Evolutionary conservation across 1,140 invertebrate species (phyloP).

Genomic region (Nautilus pompilius): DNA sequence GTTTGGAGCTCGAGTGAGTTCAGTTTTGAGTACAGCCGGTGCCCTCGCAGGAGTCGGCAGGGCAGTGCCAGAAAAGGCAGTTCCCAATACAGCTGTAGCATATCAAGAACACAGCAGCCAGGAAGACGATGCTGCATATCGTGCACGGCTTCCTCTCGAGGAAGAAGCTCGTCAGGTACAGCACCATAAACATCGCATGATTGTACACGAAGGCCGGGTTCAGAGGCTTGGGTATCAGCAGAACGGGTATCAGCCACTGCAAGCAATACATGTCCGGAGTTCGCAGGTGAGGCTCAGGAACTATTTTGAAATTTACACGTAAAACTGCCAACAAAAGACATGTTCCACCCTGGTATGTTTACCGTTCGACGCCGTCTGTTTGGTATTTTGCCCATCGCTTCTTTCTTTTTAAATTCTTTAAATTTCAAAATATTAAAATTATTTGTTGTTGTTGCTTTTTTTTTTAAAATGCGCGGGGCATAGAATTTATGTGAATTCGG

Average conservation of each 20-base stretch:
- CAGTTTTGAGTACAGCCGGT: constrained; percentile 17
- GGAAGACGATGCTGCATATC: constrained; percentile 89
- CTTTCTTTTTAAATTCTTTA: too few species aligned
- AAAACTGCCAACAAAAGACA: too few species aligned
- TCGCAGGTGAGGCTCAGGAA: too few species aligned
- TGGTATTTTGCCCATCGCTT: too few species aligned
- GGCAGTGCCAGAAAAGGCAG: constrained; percentile 79
- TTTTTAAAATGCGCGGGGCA: too few species aligned
- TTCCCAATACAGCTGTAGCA: constrained; percentile 95
- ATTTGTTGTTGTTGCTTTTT: too few species aligned
- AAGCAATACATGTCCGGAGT: constrained; percentile 85
- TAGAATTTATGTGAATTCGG: too few species aligned
- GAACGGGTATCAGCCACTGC: constrained; percentile 95
- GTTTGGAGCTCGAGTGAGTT: too few species aligned
- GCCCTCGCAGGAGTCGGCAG: constrained; percentile 31
- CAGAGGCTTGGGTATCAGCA: constrained; percentile 91
- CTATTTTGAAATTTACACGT: too few species aligned
- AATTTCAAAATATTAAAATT: too few species aligned
- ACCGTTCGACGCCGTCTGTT: too few species aligned
- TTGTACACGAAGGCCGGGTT: constrained; percentile 92
- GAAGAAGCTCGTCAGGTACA: constrained; percentile 86
- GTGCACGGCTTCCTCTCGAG: constrained; percentile 94
- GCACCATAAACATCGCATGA: constrained; percentile 93
- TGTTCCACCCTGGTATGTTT: too few species aligned
- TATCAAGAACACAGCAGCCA: constrained; percentile 86